A percentile compares a stretch with the other conserved stretches of the same genome.
Evolutionary conservation across 2,797 vertebrate species (phyloP).

Genomic region (Petrocephalus sullivani): DNA sequence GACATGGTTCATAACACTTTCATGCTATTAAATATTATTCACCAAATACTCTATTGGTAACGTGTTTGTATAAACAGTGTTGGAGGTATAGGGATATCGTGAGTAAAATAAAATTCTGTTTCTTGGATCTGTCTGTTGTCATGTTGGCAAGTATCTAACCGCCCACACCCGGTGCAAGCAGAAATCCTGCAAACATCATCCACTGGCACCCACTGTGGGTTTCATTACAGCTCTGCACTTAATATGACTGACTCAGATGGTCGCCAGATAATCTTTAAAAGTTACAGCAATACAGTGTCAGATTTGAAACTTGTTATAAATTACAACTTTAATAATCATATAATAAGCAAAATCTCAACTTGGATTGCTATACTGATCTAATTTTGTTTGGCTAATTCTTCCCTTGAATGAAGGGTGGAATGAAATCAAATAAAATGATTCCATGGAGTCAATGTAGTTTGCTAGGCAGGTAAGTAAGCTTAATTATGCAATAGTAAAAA

Average conservation of each 20-base stretch:
- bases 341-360: not conserved
- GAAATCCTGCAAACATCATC: not conserved
- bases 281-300: not conserved
- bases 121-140: slow-evolving; percentile 27
- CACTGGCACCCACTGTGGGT: not conserved
- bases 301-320: not conserved
- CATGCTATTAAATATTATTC: not conserved
- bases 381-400: not conserved
- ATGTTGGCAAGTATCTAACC: not conserved
- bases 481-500: not conserved
- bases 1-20: not conserved
- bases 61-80: slow-evolving; percentile 60
- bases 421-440: too few species aligned
- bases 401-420: too few species aligned
- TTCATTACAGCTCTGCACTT: not conserved
- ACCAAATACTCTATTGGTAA: slow-evolving; percentile 11
- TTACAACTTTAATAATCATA: not conserved
- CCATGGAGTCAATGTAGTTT: too few species aligned
- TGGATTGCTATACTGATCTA: not conserved
- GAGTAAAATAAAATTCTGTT: slow-evolving; percentile 60
- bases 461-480: too few species aligned
- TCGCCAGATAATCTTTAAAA: not conserved
- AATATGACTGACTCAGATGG: not conserved
- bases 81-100: slow-evolving; percentile 46
- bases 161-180: not conserved